phyloP scores from a whole-genome alignment of 2,888 invertebrate genomes.

The Oeneis ivallda region DNA sequence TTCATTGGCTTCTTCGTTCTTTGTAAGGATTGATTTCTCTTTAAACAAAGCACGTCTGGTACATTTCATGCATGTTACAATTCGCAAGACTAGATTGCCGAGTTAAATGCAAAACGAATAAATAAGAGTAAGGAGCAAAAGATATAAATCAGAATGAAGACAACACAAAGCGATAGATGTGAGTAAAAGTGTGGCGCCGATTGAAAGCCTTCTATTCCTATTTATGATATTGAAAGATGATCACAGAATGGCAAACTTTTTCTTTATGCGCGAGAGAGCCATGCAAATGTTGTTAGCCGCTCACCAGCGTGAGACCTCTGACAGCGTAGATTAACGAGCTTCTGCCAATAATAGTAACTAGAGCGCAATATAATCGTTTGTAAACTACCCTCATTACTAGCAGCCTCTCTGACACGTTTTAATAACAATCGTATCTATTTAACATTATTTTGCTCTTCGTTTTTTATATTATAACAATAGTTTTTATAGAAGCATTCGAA shows the following conservation, averaged over 20 bases:
- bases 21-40: slow-evolving; percentile 20
- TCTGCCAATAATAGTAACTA: slow-evolving; percentile 57
- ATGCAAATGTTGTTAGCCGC: slow-evolving; percentile 66
- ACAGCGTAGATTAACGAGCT: slow-evolving; percentile 59
- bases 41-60: slow-evolving; percentile 8
- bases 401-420: slow-evolving; percentile 52
- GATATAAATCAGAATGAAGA: slow-evolving; percentile 64
- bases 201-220: slow-evolving; percentile 61
- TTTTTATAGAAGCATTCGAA: slow-evolving; percentile 55
- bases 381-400: slow-evolving; percentile 55
- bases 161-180: slow-evolving; percentile 53
- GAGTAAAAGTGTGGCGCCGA: slow-evolving; percentile 74
- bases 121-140: slow-evolving; percentile 51
- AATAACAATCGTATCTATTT: slow-evolving; percentile 38
- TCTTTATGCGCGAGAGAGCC: slow-evolving; percentile 32
- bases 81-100: slow-evolving; percentile 36
- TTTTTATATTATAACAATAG: slow-evolving; percentile 66
- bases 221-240: slow-evolving; percentile 46
- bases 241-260: slow-evolving; percentile 55
- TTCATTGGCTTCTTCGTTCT: slow-evolving; percentile 2
- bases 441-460: slow-evolving; percentile 52
- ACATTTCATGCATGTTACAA: slow-evolving; percentile 14
- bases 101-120: slow-evolving; percentile 49
- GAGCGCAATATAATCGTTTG: slow-evolving; percentile 46
- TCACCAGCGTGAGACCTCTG: slow-evolving; percentile 61